Conservation (phyloP, 2,113 vertebrate genomes). For the Pelecanus crispus region DNA sequence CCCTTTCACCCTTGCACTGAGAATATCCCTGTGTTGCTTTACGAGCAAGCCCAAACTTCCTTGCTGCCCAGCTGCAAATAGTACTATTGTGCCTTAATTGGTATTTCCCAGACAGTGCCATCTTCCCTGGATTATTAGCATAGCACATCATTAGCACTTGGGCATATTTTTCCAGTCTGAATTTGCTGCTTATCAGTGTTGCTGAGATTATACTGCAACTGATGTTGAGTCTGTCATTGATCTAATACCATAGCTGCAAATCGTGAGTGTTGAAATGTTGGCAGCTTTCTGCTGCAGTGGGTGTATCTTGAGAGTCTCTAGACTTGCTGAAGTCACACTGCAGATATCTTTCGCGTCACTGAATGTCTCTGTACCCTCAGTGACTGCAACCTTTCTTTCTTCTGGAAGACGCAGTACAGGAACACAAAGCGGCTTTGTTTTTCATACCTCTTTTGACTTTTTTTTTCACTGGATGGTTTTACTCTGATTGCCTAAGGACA, state of each 20-base stretch:
- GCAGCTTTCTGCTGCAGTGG: conserved; percentile 56
- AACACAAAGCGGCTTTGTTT: background rate
- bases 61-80: background rate
- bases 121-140: too few relatives aligned
- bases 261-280: conserved; percentile 21
- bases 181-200: conserved; percentile 21
- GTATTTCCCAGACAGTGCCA: background rate
- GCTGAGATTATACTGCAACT: conserved; percentile 28
- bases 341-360: background rate
- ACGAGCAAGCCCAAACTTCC: background rate
- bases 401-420: background rate
- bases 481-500: background rate
- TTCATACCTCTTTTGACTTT: background rate
- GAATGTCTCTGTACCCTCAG: background rate
- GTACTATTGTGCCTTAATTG: background rate
- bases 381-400: background rate
- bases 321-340: conserved; percentile 59
- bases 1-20: background rate
- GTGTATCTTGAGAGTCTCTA: conserved; percentile 44
- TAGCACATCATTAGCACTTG: conserved; percentile 27
- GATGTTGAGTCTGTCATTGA: conserved; percentile 50
- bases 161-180: conserved; percentile 16
- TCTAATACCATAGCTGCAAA: conserved; percentile 31
- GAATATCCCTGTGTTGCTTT: background rate
- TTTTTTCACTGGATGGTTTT: background rate